A percentile compares a stretch with the other conserved stretches of the same genome.
phyloP scores from a whole-genome alignment of 2,113 vertebrate genomes.

The Hippocampus guttulatus region DNA sequence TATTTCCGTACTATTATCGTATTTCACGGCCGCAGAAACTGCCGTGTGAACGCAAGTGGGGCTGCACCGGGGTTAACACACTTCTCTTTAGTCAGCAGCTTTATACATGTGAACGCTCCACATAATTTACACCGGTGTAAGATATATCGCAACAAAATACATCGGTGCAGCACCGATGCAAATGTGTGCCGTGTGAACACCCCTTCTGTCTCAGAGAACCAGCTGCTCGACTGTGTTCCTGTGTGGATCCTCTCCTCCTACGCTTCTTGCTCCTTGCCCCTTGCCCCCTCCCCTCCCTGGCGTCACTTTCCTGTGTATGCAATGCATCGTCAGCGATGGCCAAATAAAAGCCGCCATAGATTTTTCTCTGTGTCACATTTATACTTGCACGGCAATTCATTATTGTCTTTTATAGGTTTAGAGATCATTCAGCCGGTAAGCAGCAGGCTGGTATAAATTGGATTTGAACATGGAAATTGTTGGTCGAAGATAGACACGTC shows the following conservation, averaged over 20 bases:
- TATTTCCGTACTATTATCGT: no score
- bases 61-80: no score
- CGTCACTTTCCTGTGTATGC: neutral
- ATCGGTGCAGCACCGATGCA: no score
- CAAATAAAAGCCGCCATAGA: neutral
- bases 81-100: no score
- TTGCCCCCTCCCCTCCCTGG: neutral
- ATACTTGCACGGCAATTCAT: neutral
- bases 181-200: no score
- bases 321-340: neutral
- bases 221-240: slow-evolving; percentile 1
- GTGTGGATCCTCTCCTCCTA: slow-evolving; percentile 54
- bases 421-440: neutral
- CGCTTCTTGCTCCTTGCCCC: slow-evolving; percentile 23
- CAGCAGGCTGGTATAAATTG: neutral
- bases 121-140: no score
- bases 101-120: no score
- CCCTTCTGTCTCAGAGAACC: no score
- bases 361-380: neutral
- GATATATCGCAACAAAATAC: no score
- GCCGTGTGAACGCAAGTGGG: no score
- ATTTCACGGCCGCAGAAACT: no score
- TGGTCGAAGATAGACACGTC: slow-evolving; percentile 2
- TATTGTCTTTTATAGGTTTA: neutral
- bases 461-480: neutral